Conservation (phyloP, 2,797 vertebrate genomes). For the Neosalanx taihuensis region DNA sequence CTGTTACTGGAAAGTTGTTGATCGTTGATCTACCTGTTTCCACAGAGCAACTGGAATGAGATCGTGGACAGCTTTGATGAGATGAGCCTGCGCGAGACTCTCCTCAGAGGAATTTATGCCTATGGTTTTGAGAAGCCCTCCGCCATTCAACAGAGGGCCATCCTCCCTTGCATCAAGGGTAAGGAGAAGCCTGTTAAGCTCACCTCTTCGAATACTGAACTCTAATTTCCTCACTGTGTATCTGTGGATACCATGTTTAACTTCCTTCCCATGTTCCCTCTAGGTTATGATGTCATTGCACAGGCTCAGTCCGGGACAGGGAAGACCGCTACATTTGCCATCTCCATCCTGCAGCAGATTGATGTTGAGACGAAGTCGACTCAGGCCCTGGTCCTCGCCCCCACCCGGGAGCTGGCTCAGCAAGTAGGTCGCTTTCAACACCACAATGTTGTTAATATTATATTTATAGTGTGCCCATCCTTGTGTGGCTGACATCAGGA, state of each 20-base stretch:
- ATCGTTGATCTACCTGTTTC: background rate
- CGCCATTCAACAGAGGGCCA: conserved; percentile 92
- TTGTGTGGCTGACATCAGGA: background rate
- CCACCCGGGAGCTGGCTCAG: conserved; percentile 72
- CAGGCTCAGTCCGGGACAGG: conserved; percentile 78
- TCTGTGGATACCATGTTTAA: background rate
- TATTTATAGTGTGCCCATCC: too few relatives aligned
- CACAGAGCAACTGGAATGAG: conserved; percentile 89
- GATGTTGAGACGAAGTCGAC: conserved; percentile 72
- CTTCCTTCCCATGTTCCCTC: background rate
- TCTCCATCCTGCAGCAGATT: conserved; percentile 73
- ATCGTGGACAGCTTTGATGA: conserved; percentile 91
- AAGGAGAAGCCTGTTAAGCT: conserved; percentile 34
- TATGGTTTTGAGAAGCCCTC: conserved; percentile 96
- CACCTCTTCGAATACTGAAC: background rate
- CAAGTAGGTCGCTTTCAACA: conserved; percentile 53
- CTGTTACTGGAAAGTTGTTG: background rate
- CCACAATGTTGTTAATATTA: too few relatives aligned
- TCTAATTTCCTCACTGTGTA: background rate
- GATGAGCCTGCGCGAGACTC: conserved; percentile 84
- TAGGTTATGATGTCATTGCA: conserved; percentile 76
- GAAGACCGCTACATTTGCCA: conserved; percentile 76
- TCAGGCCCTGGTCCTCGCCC: conserved; percentile 73
- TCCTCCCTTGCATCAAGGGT: conserved; percentile 97
- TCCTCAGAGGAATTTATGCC: conserved; percentile 89